Conservation (phyloP, 2,888 invertebrate genomes). For the Caenorhabditis afra region DNA sequence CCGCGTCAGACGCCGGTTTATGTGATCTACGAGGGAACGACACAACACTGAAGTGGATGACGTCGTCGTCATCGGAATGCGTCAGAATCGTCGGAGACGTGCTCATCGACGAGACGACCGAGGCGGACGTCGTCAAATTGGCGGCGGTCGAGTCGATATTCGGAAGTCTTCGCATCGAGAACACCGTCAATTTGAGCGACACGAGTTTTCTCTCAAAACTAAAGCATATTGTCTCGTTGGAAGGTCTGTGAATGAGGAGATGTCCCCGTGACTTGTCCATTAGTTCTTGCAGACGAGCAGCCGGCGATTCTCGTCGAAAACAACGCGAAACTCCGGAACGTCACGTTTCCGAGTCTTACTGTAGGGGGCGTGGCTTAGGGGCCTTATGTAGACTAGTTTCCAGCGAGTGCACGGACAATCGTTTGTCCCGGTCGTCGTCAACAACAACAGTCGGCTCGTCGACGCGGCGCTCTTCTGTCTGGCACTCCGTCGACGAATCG, state of each 20-base stretch:
- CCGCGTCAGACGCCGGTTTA: too few species aligned
- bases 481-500: too few species aligned
- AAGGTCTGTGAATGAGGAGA: too few species aligned
- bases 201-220: neutral
- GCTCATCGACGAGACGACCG: neutral
- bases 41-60: too few species aligned
- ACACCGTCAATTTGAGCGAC: slow-evolving; percentile 9
- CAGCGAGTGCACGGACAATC: neutral
- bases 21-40: too few species aligned
- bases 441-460: slow-evolving; percentile 12
- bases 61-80: neutral
- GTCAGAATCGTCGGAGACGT: neutral
- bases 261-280: too few species aligned
- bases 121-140: slow-evolving; percentile 1
- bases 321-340: neutral
- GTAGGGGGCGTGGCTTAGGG: too few species aligned
- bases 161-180: neutral
- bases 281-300: slow-evolving; percentile 1
- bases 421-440: neutral
- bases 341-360: slow-evolving; percentile 5
- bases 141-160: neutral
- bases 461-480: too few species aligned
- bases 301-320: neutral
- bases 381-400: too few species aligned
- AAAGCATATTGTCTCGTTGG: slow-evolving; percentile 11